Percentiles rank a stretch among this genome's conserved stretches.
phyloP scores from a whole-genome alignment of 2,797 vertebrate genomes.

The Helicolenus hilgendorfi region DNA sequence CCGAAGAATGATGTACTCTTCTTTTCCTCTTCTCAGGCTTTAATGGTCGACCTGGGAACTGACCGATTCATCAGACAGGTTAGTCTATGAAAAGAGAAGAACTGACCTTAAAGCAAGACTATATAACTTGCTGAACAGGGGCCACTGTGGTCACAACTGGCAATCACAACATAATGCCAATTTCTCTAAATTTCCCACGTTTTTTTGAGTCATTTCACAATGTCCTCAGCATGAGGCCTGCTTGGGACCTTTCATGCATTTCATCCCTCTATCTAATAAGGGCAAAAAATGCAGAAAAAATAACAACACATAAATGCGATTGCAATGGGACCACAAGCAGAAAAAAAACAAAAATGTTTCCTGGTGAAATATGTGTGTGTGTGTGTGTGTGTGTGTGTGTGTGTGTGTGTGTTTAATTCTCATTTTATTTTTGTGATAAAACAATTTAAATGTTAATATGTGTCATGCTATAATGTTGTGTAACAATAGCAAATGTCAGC shows the following conservation, averaged over 20 bases:
- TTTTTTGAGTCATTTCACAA: not conserved
- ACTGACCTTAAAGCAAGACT: not conserved
- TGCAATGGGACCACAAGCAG: not conserved
- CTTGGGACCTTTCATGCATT: not conserved
- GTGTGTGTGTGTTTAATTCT: not conserved
- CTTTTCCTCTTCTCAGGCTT: conserved; percentile 89
- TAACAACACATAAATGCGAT: not conserved
- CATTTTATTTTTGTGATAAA: not conserved
- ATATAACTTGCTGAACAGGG: not conserved
- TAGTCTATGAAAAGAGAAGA: conserved; percentile 54
- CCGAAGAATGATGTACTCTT: not conserved
- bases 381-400: not conserved
- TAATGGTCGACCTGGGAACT: conserved; percentile 98
- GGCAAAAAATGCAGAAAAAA: not conserved
- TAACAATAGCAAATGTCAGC: not conserved
- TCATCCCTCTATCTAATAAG: not conserved
- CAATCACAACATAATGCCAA: not conserved
- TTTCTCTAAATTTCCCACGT: too few species aligned
- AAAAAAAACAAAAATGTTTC: not conserved
- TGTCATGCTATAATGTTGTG: not conserved
- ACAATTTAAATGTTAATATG: not conserved
- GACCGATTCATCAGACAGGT: conserved; percentile 99
- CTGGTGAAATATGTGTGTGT: not conserved
- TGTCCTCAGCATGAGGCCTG: not conserved
- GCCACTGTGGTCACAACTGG: not conserved